Percentiles rank a stretch among this genome's conserved stretches.
Evolutionary conservation across 2,888 invertebrate genomes (phyloP).

Genomic region (Drosophila pseudotakahashii): DNA sequence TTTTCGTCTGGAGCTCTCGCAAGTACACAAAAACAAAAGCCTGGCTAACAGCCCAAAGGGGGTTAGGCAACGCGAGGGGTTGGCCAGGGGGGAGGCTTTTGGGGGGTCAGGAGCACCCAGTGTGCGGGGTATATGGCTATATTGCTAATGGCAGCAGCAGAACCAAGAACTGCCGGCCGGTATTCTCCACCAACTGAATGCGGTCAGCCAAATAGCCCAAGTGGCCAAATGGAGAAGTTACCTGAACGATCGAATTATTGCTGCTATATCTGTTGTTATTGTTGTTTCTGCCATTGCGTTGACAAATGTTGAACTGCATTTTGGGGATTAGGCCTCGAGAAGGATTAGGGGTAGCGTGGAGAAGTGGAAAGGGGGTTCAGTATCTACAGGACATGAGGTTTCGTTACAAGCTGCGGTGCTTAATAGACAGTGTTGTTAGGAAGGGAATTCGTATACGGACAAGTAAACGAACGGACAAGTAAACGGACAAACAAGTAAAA

Average conservation of each 20-base stretch:
- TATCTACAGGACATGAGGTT: neutral
- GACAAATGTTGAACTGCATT: conserved; percentile 56
- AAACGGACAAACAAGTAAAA: neutral
- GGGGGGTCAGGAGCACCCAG: conserved; percentile 18
- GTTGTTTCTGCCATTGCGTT: conserved; percentile 50
- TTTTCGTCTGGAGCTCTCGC: conserved; percentile 23
- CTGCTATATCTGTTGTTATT: conserved; percentile 4
- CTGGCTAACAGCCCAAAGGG: conserved; percentile 34
- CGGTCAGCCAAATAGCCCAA: conserved; percentile 53
- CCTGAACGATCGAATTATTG: conserved; percentile 52
- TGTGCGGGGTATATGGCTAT: conserved; percentile 54
- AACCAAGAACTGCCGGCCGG: conserved; percentile 57
- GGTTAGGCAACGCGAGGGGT: conserved; percentile 31
- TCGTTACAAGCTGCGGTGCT: neutral
- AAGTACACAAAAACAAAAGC: conserved; percentile 74
- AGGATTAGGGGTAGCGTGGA: conserved; percentile 11
- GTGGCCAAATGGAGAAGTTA: conserved; percentile 45
- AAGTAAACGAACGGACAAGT: neutral
- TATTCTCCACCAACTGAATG: conserved; percentile 50
- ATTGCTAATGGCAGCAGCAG: conserved; percentile 63
- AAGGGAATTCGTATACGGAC: no score
- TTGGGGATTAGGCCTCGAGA: neutral
- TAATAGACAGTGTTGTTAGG: no score
- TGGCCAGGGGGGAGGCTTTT: conserved; percentile 8
- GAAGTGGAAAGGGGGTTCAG: neutral